Percentiles rank a stretch among this genome's conserved stretches.
Evolutionary conservation across 2,113 vertebrate genomes (phyloP).

Genomic region (Leucosticte australis): DNA sequence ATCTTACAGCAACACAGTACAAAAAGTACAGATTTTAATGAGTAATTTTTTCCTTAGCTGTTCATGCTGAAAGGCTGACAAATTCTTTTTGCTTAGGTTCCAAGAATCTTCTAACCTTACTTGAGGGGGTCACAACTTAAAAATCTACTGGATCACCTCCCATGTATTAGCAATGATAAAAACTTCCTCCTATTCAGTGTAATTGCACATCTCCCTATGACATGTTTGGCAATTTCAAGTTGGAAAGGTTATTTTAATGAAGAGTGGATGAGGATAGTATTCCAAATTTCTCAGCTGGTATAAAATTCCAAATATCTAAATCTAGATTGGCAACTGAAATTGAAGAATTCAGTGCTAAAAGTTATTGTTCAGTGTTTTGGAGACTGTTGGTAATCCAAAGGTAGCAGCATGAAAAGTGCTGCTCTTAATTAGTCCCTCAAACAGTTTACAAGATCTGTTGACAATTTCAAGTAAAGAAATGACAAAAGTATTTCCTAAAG

Average conservation of each 20-base stretch:
- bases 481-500: not conserved
- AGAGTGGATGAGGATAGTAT: not conserved
- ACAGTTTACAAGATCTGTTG: not conserved
- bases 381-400: not conserved
- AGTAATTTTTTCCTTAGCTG: not conserved
- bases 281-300: not conserved
- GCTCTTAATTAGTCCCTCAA: not conserved
- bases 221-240: not conserved
- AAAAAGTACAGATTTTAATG: not conserved
- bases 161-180: conserved; percentile 31
- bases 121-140: not conserved
- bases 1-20: not conserved
- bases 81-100: not conserved
- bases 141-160: not conserved
- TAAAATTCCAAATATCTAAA: not conserved
- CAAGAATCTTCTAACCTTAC: conserved; percentile 1
- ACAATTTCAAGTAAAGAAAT: not conserved
- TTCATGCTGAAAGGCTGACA: not conserved
- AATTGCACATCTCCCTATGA: not conserved
- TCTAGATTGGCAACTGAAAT: not conserved
- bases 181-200: conserved; percentile 5
- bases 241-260: not conserved
- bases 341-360: not conserved
- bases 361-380: not conserved
- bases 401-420: not conserved